These are phyloP conservation scores for Mus spicilegus DNA, from an alignment of 2,113 vertebrate species.

Conservation along the genomic window DNA sequence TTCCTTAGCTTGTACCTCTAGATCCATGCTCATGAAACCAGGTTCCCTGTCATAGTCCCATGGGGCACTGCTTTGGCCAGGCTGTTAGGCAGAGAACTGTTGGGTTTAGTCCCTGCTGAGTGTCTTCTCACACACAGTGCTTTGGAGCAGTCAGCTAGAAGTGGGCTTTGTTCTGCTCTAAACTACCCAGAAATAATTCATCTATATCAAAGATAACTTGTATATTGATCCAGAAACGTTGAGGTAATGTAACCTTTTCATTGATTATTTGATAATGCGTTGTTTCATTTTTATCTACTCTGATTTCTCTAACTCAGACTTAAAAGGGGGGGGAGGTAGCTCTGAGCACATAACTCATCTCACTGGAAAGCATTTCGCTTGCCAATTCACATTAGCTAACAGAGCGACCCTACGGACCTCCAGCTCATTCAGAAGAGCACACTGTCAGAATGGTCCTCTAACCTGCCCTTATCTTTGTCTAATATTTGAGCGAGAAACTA, in stretches of 20 bases:
- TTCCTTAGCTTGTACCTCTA: not conserved
- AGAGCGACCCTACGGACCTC: slow-evolving; percentile 28
- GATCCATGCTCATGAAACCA: not conserved
- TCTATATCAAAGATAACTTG: slow-evolving; percentile 78
- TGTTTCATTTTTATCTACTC: slow-evolving; percentile 79
- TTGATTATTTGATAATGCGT: slow-evolving; percentile 78
- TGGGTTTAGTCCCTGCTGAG: not conserved
- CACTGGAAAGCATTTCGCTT: slow-evolving; percentile 55
- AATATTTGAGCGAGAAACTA: slow-evolving; percentile 57
- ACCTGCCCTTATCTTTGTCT: slow-evolving; percentile 39
- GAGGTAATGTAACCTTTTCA: slow-evolving; percentile 71
- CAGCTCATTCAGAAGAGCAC: slow-evolving; percentile 43
- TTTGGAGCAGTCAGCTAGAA: slow-evolving; percentile 5
- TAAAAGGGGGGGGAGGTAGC: slow-evolving; percentile 30
- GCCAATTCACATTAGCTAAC: slow-evolving; percentile 71
- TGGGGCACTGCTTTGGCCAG: not conserved
- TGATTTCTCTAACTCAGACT: slow-evolving; percentile 71
- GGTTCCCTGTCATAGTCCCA: not conserved
- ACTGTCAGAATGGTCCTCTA: not conserved
- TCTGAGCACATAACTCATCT: slow-evolving; percentile 63
- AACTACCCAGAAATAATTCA: slow-evolving; percentile 66
- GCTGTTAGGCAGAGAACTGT: not conserved
- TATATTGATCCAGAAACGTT: slow-evolving; percentile 77
- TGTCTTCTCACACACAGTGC: slow-evolving; percentile 1
- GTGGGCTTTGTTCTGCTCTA: slow-evolving; percentile 61